Base-by-base conservation (phyloP, 2,113 vertebrate genomes). In the Anser cygnoides region DNA sequence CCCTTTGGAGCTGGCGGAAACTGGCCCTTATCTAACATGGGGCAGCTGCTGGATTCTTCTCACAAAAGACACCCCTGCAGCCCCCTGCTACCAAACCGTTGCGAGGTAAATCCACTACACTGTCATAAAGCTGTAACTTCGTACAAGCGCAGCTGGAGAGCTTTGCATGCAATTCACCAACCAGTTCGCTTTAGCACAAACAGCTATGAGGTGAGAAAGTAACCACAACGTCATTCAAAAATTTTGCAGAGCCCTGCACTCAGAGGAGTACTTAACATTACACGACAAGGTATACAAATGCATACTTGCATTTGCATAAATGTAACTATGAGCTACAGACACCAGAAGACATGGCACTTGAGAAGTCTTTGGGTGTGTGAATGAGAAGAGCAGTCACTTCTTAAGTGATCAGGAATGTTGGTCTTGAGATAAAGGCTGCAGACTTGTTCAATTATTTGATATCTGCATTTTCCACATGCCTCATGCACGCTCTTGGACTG, bases 221-320 rank as follows among this genome's bases (percentile, higher is more conserved):
- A 87, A 90, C 29, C n/a, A 46, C 25, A 26, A 33, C 2, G 33
- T 52, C 49, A 54, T 39, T 75, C 44, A 72, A 93, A 35, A 83
- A n/a, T 29, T 90, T 50, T 0, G 0, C 52, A 82, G 37, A 50
- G 39, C 1, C 0, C 43, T 43, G 25, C 43, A 54, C 33, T 65
- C 54, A 3, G 8, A 52, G 33, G 41, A 82, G 39, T 28, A 75
- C 54, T 13, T 28, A 54, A 37, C 0, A 1, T 50, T 67, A 68
- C 29, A 11, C 0, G 2, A 75, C 10, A 72, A 0, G 9, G 52
- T 29, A 58, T 11, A 41, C n/a, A 79, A 50, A 43, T 23, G 17
- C 31, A 78, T 49, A 49, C 21, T 21, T 49, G 20, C 46, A 49
- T 49, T 21, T 49, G 46, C 46, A 49, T 21, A 49, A 49, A 49